Evolutionary conservation across 2,797 vertebrate species (phyloP).

Genomic region (Threskiornis aethiopicus): DNA sequence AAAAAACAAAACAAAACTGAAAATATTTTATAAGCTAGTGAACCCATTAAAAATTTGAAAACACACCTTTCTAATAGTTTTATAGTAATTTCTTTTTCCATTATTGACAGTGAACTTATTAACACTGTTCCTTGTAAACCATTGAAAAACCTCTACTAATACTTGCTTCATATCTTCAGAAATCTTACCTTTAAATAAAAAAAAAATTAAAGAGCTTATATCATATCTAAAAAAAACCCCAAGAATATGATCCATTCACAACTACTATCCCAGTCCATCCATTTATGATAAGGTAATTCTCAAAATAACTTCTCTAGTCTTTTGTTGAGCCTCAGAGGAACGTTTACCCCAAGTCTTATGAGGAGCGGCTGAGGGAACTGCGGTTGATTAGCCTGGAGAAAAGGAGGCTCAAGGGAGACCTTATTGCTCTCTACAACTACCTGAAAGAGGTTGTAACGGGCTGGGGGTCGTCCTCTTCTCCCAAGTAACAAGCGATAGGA

Average conservation of each 20-base stretch:
- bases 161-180: background rate
- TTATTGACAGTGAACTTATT: background rate
- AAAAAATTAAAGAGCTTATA: background rate
- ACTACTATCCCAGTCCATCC: background rate
- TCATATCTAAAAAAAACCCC: accelerated
- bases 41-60: background rate
- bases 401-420: background rate
- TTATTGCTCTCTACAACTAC: too few species aligned
- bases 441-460: background rate
- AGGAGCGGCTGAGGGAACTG: background rate
- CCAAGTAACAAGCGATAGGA: too few species aligned
- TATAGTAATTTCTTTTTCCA: background rate
- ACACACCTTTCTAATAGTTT: background rate
- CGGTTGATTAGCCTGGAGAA: background rate
- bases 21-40: background rate
- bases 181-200: background rate
- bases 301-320: background rate
- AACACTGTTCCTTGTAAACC: background rate
- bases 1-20: background rate
- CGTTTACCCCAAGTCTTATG: background rate
- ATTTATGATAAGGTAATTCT: background rate
- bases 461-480: too few species aligned
- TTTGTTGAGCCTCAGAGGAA: background rate
- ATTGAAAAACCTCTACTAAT: background rate
- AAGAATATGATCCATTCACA: background rate